These are phyloP conservation scores for Terrapene triunguis DNA, from an alignment of 2,113 vertebrate species.

Conservation along the genomic window DNA sequence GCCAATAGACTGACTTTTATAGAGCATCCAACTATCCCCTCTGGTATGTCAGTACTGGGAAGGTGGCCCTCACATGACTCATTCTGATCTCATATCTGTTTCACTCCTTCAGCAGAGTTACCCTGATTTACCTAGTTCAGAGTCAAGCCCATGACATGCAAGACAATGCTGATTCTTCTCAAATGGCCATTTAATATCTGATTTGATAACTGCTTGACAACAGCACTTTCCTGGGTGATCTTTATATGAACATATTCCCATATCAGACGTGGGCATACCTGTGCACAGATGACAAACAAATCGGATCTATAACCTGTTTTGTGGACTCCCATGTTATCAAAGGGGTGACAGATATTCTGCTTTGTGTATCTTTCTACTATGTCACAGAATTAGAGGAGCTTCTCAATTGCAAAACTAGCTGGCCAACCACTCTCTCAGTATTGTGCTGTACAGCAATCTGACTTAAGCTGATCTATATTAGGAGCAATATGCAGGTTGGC, in stretches of 20 bases:
- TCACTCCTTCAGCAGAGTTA: neutral
- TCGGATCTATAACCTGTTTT: neutral
- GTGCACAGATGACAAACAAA: slow-evolving; percentile 20
- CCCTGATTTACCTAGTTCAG: neutral
- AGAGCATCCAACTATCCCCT: neutral
- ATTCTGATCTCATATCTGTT: neutral
- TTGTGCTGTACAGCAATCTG: slow-evolving; percentile 37
- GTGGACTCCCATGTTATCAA: neutral
- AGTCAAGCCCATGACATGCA: neutral
- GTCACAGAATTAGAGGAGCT: slow-evolving; percentile 16
- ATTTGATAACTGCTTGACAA: neutral
- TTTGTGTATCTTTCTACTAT: neutral
- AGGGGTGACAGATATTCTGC: neutral
- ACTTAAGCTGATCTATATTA: slow-evolving; percentile 52
- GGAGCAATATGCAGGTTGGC: slow-evolving; percentile 21
- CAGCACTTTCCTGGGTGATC: neutral
- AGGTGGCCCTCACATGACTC: neutral
- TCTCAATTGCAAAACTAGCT: slow-evolving; percentile 21
- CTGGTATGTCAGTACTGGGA: neutral
- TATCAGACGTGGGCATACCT: slow-evolving; percentile 7
- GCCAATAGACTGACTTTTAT: neutral
- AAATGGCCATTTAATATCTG: neutral
- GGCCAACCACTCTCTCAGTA: slow-evolving; percentile 30
- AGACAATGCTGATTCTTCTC: neutral
- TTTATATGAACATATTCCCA: neutral